Conservation (phyloP, 2,113 vertebrate genomes). For the Periophthalmus modestus region DNA sequence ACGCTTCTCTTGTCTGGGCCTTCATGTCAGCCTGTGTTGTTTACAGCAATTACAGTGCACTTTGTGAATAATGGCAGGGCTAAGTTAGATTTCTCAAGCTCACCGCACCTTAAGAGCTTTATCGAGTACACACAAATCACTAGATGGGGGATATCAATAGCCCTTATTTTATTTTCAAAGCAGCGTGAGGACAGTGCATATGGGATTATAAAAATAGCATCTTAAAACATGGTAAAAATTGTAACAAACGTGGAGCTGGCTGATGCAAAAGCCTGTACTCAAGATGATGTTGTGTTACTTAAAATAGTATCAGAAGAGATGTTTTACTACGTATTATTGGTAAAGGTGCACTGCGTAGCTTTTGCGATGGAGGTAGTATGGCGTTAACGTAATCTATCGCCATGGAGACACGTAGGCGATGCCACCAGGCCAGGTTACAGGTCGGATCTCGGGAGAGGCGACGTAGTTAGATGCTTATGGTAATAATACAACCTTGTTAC, state of each 20-base stretch:
- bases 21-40: conserved; percentile 22
- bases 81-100: conserved; percentile 35
- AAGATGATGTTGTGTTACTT: not conserved
- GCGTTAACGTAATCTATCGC: too few relatives aligned
- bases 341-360: too few relatives aligned
- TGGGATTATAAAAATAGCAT: not conserved
- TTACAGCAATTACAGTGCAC: conserved; percentile 36
- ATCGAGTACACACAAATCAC: conserved; percentile 31
- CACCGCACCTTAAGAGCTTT: conserved; percentile 17
- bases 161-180: conserved; percentile 13
- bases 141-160: conserved; percentile 29
- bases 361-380: too few relatives aligned
- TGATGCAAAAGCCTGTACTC: not conserved
- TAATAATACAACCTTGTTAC: too few relatives aligned
- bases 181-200: conserved; percentile 3
- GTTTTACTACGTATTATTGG: too few relatives aligned
- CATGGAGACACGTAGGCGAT: too few relatives aligned
- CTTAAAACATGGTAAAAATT: not conserved
- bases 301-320: not conserved
- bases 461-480: too few relatives aligned
- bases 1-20: conserved; percentile 28
- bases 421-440: too few relatives aligned
- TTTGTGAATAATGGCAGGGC: conserved; percentile 36
- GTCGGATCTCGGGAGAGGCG: too few relatives aligned
- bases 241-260: not conserved